Evolutionary conservation across 2,888 invertebrate species (phyloP).

Genomic region (Euclidia mi): DNA sequence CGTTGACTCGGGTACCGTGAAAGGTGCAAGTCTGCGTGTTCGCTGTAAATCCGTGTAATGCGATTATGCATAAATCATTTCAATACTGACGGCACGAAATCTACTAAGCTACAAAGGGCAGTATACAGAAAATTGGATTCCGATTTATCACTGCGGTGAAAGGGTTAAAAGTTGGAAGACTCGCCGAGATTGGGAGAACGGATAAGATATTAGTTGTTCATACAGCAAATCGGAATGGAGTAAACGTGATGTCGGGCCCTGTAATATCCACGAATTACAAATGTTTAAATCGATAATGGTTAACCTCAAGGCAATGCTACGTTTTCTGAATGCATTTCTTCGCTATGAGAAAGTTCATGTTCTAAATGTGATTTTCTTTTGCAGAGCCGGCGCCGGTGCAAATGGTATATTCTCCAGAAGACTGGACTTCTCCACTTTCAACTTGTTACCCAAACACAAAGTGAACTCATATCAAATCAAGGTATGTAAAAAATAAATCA

Average conservation of each 20-base stretch:
- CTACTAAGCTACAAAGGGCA: conserved; percentile 49
- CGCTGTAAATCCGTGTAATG: conserved; percentile 60
- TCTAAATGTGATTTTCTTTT: conserved; percentile 67
- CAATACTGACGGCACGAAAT: conserved; percentile 51
- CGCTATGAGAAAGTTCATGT: conserved; percentile 3
- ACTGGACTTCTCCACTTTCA: conserved; percentile 98
- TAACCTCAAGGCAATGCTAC: conserved; percentile 22
- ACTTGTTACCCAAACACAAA: conserved; percentile 97
- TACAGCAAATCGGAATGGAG: conserved; percentile 40
- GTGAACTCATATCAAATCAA: conserved; percentile 99
- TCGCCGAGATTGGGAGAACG: conserved; percentile 27
- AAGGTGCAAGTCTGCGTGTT: conserved; percentile 49
- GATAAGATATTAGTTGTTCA: conserved; percentile 41
- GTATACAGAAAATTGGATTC: conserved; percentile 62
- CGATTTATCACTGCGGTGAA: conserved; percentile 59
- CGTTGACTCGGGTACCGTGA: conserved; percentile 42
- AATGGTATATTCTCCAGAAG: conserved; percentile 98
- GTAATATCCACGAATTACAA: conserved; percentile 41
- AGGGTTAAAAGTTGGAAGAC: conserved; percentile 49
- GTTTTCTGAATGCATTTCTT: conserved; percentile 5
- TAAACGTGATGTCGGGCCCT: conserved; percentile 46
- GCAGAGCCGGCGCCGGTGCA: conserved; percentile 96
- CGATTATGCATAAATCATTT: conserved; percentile 60
- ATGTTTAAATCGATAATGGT: conserved; percentile 32
- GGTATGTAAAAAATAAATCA: conserved; percentile 87